phyloP scores from a whole-genome alignment of 2,113 vertebrate species.

The Xenopus borealis region DNA sequence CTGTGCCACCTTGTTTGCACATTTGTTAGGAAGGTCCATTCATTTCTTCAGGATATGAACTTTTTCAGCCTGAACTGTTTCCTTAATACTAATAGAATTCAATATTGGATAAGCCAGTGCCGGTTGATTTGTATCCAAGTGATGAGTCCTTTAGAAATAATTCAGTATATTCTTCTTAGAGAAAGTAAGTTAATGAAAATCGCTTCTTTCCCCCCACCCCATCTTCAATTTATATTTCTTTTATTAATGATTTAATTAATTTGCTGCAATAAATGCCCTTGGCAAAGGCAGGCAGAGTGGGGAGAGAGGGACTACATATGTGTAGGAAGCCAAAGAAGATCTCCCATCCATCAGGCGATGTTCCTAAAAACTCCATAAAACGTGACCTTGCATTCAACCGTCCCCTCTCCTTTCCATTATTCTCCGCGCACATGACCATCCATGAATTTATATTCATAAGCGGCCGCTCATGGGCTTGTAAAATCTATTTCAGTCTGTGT shows the following conservation, averaged over 20 bases:
- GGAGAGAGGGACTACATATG: not conserved
- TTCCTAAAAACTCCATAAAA: not conserved
- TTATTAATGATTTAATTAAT: slow-evolving; percentile 35
- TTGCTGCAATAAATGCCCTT: slow-evolving; percentile 7
- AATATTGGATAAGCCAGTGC: not conserved
- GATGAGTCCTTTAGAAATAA: slow-evolving; percentile 18
- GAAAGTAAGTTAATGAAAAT: slow-evolving; percentile 33
- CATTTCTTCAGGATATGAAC: not conserved
- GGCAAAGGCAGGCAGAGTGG: not conserved
- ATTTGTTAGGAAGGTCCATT: not conserved
- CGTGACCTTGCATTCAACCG: not conserved
- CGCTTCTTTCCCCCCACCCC: not conserved
- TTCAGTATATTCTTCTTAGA: slow-evolving; percentile 25
- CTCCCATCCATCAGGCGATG: not conserved
- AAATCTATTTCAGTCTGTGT: too few species aligned
- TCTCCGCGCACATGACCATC: not conserved
- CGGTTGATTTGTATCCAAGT: not conserved
- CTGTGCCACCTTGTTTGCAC: too few species aligned
- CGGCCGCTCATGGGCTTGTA: too few species aligned
- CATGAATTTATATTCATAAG: not conserved
- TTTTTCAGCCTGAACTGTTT: not conserved
- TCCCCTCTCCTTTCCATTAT: not conserved
- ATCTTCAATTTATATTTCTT: slow-evolving; percentile 29
- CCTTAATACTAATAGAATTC: slow-evolving; percentile 16
- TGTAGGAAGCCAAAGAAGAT: not conserved